phyloP scores from a whole-genome alignment of 2,113 vertebrate genomes.

The Sitta europaea region DNA sequence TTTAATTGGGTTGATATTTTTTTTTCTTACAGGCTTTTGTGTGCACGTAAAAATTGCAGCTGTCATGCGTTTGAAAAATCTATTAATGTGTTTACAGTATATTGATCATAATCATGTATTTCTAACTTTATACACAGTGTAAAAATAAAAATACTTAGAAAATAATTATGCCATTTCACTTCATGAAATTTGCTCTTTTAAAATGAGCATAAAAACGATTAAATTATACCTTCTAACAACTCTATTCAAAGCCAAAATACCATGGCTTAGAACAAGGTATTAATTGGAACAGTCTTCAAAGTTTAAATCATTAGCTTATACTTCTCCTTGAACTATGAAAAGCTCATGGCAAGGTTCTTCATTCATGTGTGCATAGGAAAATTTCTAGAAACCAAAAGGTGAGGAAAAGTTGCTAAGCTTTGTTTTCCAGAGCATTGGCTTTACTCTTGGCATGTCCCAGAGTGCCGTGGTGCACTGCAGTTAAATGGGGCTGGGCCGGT shows the following conservation, averaged over 20 bases:
- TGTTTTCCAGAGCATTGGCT: slow-evolving; percentile 12
- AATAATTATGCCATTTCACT: slow-evolving; percentile 61
- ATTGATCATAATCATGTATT: slow-evolving; percentile 49
- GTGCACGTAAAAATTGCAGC: not conserved
- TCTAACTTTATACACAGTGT: slow-evolving; percentile 55
- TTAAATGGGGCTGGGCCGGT: slow-evolving; percentile 75
- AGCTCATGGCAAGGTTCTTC: slow-evolving; percentile 52
- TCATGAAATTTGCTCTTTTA: slow-evolving; percentile 68
- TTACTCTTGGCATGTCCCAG: slow-evolving; percentile 6
- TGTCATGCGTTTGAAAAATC: not conserved
- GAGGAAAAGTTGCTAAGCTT: slow-evolving; percentile 7
- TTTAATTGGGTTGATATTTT: not conserved
- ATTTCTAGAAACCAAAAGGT: slow-evolving; percentile 17
- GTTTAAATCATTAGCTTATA: slow-evolving; percentile 63
- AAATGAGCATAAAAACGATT: slow-evolving; percentile 67
- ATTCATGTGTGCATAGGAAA: slow-evolving; percentile 32
- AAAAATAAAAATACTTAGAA: slow-evolving; percentile 68
- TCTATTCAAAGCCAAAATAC: slow-evolving; percentile 28
- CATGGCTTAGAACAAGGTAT: slow-evolving; percentile 39
- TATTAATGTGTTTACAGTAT: not conserved
- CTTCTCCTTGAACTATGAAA: slow-evolving; percentile 42
- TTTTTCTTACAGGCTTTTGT: not conserved
- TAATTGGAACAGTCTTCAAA: slow-evolving; percentile 46
- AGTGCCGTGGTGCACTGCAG: not conserved
- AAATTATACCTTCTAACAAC: slow-evolving; percentile 59